These are phyloP conservation scores for Agrochola macilenta DNA, from an alignment of 2,888 invertebrate genomes.

Conservation along the genomic window DNA sequence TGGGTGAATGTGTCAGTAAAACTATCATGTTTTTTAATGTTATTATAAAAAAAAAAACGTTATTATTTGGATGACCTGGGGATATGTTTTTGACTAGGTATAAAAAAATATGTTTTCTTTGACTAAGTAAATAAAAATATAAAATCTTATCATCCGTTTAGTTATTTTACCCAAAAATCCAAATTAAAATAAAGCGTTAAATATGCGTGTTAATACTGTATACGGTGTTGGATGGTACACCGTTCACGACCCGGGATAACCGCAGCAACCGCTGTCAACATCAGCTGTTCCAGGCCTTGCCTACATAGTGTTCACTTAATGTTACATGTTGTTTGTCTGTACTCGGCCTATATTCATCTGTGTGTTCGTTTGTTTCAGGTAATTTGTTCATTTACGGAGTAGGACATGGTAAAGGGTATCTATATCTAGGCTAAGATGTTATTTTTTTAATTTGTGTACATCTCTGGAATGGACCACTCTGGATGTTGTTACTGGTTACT, in stretches of 20 bases:
- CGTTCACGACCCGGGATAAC: constrained; percentile 71
- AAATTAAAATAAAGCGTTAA: constrained; percentile 50
- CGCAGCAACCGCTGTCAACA: constrained; percentile 84
- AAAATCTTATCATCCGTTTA: background rate
- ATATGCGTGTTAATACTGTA: constrained; percentile 62
- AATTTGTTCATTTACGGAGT: constrained; percentile 58
- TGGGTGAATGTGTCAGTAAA: background rate
- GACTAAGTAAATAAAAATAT: too few species aligned
- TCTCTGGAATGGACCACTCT: background rate
- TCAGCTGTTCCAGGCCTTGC: constrained; percentile 77
- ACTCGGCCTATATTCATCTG: constrained; percentile 40
- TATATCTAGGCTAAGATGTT: constrained; percentile 23
- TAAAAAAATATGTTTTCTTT: background rate
- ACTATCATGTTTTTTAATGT: background rate
- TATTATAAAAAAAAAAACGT: background rate
- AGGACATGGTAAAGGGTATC: constrained; percentile 51
- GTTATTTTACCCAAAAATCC: constrained; percentile 25
- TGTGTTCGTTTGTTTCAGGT: constrained; percentile 63
- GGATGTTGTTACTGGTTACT: background rate
- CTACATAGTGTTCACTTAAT: constrained; percentile 67
- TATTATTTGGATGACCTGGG: background rate
- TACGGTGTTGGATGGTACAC: constrained; percentile 67
- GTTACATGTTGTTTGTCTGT: constrained; percentile 58
- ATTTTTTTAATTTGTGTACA: background rate
- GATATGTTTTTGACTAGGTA: background rate